Evolutionary conservation across 1,140 invertebrate genomes (phyloP).

Genomic region (Apis cerana): DNA sequence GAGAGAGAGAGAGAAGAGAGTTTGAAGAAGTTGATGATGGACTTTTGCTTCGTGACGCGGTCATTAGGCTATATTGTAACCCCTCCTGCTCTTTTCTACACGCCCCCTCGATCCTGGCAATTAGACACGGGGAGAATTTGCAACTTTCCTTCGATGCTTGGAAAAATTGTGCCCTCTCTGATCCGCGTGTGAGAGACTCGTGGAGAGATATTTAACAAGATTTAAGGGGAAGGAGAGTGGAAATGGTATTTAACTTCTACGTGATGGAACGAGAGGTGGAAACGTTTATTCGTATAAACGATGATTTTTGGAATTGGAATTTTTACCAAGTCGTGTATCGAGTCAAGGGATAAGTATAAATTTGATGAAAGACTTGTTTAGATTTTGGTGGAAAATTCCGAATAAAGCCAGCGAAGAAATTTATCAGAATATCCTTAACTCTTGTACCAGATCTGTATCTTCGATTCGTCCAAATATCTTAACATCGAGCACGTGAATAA

Average conservation of each 20-base stretch:
- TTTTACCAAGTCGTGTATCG: too few relatives aligned
- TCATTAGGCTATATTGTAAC: conserved; percentile 26
- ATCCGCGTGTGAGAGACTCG: not conserved
- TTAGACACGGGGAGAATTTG: not conserved
- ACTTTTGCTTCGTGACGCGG: conserved; percentile 1
- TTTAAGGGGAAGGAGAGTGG: not conserved
- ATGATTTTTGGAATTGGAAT: too few relatives aligned
- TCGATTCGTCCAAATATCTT: too few relatives aligned
- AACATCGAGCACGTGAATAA: too few relatives aligned
- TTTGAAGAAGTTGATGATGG: conserved; percentile 33
- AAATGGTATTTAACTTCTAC: not conserved
- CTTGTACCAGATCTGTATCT: too few relatives aligned
- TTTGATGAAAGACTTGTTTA: too few relatives aligned
- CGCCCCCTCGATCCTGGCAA: conserved; percentile 1
- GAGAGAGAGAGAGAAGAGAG: not conserved
- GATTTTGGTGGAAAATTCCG: too few relatives aligned
- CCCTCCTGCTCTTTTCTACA: not conserved
- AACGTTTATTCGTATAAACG: too few relatives aligned
- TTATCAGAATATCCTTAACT: too few relatives aligned
- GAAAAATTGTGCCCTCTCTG: not conserved
- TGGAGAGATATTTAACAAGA: not conserved
- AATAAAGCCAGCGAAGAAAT: too few relatives aligned
- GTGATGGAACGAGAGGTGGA: too few relatives aligned
- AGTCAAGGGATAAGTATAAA: too few relatives aligned
- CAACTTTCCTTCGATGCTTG: not conserved